These are phyloP conservation scores for Garrulus glandarius DNA, from an alignment of 2,797 vertebrate genomes.

Conservation along the genomic window DNA sequence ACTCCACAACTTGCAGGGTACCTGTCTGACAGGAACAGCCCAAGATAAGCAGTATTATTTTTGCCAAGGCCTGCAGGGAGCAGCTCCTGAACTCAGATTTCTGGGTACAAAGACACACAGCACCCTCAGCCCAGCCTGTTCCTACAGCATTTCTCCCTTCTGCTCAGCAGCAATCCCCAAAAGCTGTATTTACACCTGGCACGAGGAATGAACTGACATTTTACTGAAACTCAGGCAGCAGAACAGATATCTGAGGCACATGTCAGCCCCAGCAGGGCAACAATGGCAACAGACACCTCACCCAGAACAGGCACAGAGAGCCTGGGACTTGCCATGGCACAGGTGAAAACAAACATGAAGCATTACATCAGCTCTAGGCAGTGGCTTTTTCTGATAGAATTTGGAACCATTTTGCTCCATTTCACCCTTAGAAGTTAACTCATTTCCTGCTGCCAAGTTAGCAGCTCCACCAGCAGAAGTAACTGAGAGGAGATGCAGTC, in stretches of 20 bases:
- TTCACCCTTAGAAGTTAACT: background rate
- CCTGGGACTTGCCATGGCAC: background rate
- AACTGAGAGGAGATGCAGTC: background rate
- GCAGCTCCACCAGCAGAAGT: background rate
- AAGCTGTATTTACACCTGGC: background rate
- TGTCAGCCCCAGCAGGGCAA: background rate
- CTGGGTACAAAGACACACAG: background rate
- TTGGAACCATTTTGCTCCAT: background rate
- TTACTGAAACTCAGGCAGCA: background rate
- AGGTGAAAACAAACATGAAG: background rate
- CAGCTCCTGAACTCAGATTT: background rate
- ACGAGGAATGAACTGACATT: background rate
- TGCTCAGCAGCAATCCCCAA: background rate
- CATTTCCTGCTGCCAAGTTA: background rate
- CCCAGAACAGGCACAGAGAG: background rate
- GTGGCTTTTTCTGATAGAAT: background rate
- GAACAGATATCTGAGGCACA: accelerated
- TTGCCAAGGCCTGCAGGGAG: background rate
- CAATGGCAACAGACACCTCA: background rate
- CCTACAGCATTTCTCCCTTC: background rate
- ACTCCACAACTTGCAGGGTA: background rate
- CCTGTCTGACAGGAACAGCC: background rate
- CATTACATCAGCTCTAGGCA: background rate
- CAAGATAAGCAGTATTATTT: background rate
- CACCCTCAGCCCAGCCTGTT: background rate